Base-by-base conservation (phyloP, 2,797 vertebrate genomes). In the Diglossa cyanea region DNA sequence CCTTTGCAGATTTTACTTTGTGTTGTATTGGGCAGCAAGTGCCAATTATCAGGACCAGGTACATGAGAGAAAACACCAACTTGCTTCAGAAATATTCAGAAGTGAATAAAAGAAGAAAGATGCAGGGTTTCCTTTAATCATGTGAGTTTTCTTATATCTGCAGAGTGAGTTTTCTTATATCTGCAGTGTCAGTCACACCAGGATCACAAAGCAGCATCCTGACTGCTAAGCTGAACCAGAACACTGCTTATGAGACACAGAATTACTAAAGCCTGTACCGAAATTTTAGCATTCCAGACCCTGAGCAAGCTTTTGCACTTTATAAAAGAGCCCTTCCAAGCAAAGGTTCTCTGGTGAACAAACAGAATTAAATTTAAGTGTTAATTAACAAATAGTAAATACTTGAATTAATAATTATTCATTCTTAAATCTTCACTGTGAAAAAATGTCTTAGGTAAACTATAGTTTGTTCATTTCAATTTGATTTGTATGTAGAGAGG, bases 81-180 rank as follows among this genome's bases (percentile, higher is more conserved):
- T 28, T 30, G 11, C 48, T 86, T 68, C 55, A 57, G 68, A 83
- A 82, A 76, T 24, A 25, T 75, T 79, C 40, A 68, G 20, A 92
- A 45, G 5, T 13, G 12, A 40, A 50, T 33, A 33, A 45, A 85
- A 78, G 13, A 55, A 44, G 17, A 45, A 76, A 72, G 61, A 81
- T 3, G 1, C 11, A 68, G 2, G 4, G 10, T 39, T 86, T 9
- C 10, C 9, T 7, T 3, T 57, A 58, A 7, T 42, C 9, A 26
- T 1, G 6, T 6, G 30, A 62, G 1, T 2, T 70, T 84, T 66
- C 19, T 58, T 42, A 7, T 7, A 42, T 30, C 50, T 75, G 16
- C 13, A 42, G n/a, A 39, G 6, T 6, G 30, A 62, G 1, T 2
- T 70, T 84, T 66, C 19, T 58, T 42, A 7, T 7, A 42, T 30